Percentiles rank a stretch among this genome's conserved stretches.
These are phyloP conservation scores for Flexamia atlantica DNA, from an alignment of 2,888 invertebrate genomes.

Conservation along the genomic window DNA sequence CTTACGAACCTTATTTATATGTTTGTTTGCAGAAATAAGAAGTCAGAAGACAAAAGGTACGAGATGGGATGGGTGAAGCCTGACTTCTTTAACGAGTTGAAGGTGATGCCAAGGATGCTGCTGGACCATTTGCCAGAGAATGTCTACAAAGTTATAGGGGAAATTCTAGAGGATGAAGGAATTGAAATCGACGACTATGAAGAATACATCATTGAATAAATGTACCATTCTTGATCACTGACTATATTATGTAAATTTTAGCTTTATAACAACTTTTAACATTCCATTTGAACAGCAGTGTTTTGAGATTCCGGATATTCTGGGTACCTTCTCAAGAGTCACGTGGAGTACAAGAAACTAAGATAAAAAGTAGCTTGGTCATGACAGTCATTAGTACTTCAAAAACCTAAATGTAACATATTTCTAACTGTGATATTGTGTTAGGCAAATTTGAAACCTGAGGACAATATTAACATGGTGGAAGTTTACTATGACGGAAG, in stretches of 20 bases:
- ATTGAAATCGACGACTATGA: conserved; percentile 70
- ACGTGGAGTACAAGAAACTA: too few relatives aligned
- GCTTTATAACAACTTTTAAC: conserved; percentile 4
- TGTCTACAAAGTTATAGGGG: conserved; percentile 83
- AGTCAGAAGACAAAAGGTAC: conserved; percentile 81
- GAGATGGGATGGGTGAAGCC: conserved; percentile 87
- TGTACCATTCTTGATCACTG: too few relatives aligned
- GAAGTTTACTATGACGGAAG: too few relatives aligned
- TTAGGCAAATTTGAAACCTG: too few relatives aligned
- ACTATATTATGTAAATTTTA: conserved; percentile 41
- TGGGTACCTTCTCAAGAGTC: not conserved
- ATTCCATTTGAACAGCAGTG: conserved; percentile 17
- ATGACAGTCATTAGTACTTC: too few relatives aligned
- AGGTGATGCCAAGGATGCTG: conserved; percentile 91
- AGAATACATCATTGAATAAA: conserved; percentile 35
- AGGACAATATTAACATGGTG: too few relatives aligned
- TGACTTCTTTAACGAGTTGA: conserved; percentile 88
- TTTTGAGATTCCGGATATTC: not conserved
- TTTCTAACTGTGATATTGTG: too few relatives aligned
- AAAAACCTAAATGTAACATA: too few relatives aligned
- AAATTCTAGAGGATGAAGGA: conserved; percentile 77
- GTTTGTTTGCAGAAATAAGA: conserved; percentile 78
- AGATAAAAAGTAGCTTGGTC: too few relatives aligned
- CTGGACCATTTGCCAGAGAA: conserved; percentile 92
- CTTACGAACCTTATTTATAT: too few relatives aligned